phyloP scores from a whole-genome alignment of 2,888 invertebrate species.

The Pycnomerus fuliginosus region DNA sequence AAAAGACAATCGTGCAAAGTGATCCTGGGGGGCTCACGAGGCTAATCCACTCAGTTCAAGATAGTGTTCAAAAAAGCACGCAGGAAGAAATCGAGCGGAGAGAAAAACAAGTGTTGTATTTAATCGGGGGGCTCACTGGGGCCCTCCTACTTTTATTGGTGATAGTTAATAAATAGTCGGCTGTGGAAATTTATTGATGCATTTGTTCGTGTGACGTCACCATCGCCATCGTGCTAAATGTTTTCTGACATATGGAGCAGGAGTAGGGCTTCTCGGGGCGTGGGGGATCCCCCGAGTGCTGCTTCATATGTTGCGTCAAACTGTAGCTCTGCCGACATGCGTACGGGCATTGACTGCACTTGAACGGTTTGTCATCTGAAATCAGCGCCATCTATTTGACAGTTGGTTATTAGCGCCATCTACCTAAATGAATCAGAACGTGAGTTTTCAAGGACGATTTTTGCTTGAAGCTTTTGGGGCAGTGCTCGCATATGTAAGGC shows the following conservation, averaged over 20 bases:
- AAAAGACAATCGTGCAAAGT: too few species aligned
- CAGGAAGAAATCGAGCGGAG: too few species aligned
- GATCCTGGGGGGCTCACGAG: too few species aligned
- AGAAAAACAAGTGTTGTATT: too few species aligned
- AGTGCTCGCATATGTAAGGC: constrained; percentile 43
- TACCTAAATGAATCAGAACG: constrained; percentile 45
- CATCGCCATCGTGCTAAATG: constrained; percentile 15
- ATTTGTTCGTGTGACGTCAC: constrained; percentile 7
- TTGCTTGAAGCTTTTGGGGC: constrained; percentile 45
- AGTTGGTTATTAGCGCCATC: background rate
- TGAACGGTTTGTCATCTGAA: constrained; percentile 43
- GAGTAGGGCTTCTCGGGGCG: constrained; percentile 10
- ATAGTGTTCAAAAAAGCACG: too few species aligned
- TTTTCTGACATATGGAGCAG: constrained; percentile 10
- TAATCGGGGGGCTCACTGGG: too few species aligned
- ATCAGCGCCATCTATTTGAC: background rate
- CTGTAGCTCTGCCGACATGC: constrained; percentile 44
- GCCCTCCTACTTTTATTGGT: too few species aligned
- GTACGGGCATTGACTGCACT: constrained; percentile 44
- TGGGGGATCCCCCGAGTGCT: constrained; percentile 29
- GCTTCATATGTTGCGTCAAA: constrained; percentile 44
- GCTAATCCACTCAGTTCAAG: too few species aligned
- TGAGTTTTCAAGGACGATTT: constrained; percentile 43
- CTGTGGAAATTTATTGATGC: background rate
- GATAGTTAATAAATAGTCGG: too few species aligned